phyloP scores from a whole-genome alignment of 1,140 invertebrate genomes.

The Armadillidium nasatum region DNA sequence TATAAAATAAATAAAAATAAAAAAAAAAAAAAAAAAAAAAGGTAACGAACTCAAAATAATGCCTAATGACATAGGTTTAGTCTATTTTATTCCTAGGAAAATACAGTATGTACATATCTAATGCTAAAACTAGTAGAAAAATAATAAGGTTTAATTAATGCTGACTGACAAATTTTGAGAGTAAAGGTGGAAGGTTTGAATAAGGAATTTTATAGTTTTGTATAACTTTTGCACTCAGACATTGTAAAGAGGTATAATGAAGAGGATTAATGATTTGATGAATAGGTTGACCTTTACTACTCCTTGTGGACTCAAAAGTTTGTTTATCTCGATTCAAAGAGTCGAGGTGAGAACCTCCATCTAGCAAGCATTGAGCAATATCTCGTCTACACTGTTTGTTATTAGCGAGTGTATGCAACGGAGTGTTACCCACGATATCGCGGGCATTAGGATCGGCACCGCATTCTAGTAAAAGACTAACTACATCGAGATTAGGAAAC shows the following conservation, averaged over 20 bases:
- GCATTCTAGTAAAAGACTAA: conserved; percentile 70
- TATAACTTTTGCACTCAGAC: conserved; percentile 71
- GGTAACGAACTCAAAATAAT: too few species aligned
- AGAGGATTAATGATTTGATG: conserved; percentile 68
- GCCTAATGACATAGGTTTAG: too few species aligned
- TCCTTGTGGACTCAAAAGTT: conserved; percentile 57
- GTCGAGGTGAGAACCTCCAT: conserved; percentile 79
- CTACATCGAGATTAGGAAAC: conserved; percentile 69
- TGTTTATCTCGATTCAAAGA: conserved; percentile 71
- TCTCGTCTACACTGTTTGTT: conserved; percentile 57
- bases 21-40: too few species aligned
- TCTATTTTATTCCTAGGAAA: too few species aligned
- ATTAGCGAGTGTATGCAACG: conserved; percentile 68
- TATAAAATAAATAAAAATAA: conserved; percentile 11
- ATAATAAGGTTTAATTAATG: conserved; percentile 33
- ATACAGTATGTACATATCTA: too few species aligned
- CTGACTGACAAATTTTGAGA: conserved; percentile 36
- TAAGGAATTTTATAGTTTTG: conserved; percentile 60
- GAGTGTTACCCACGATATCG: conserved; percentile 74
- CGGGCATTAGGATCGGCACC: conserved; percentile 71
- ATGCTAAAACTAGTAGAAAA: background rate
- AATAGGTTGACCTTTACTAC: conserved; percentile 53
- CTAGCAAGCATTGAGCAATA: conserved; percentile 65
- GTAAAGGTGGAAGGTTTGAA: conserved; percentile 41
- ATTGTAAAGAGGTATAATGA: conserved; percentile 71